Percentiles rank a stretch among this genome's conserved stretches.
phyloP scores from a whole-genome alignment of 2,113 vertebrate species.

The Hippocampus zosterae region DNA sequence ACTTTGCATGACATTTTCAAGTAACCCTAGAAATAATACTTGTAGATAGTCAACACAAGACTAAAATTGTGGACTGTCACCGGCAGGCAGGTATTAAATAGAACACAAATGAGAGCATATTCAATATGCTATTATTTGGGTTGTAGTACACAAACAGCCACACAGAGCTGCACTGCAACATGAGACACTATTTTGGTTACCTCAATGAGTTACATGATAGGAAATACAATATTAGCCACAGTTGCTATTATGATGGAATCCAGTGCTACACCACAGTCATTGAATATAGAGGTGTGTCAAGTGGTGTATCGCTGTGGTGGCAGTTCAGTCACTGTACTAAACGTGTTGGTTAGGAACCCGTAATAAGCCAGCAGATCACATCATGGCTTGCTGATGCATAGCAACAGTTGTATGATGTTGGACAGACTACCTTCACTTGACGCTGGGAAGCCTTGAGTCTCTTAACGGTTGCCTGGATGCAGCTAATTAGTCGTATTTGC shows the following conservation, averaged over 20 bases:
- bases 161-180: too few relatives aligned
- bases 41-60: too few relatives aligned
- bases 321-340: background rate
- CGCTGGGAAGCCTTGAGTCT: background rate
- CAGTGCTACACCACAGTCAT: background rate
- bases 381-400: background rate
- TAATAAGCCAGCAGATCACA: background rate
- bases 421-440: background rate
- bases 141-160: too few relatives aligned
- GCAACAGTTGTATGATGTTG: background rate
- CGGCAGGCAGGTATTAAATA: too few relatives aligned
- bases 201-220: too few relatives aligned
- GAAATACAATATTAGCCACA: too few relatives aligned
- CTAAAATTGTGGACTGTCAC: too few relatives aligned
- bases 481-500: constrained; percentile 26
- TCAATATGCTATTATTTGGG: too few relatives aligned
- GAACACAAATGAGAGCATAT: too few relatives aligned
- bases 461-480: constrained; percentile 32
- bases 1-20: too few relatives aligned
- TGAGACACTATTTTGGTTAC: too few relatives aligned
- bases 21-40: too few relatives aligned
- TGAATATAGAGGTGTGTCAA: background rate
- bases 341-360: background rate
- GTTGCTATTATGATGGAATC: background rate
- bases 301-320: background rate